Conservation (phyloP, 2,797 vertebrate genomes). For the Xenopus petersii region DNA sequence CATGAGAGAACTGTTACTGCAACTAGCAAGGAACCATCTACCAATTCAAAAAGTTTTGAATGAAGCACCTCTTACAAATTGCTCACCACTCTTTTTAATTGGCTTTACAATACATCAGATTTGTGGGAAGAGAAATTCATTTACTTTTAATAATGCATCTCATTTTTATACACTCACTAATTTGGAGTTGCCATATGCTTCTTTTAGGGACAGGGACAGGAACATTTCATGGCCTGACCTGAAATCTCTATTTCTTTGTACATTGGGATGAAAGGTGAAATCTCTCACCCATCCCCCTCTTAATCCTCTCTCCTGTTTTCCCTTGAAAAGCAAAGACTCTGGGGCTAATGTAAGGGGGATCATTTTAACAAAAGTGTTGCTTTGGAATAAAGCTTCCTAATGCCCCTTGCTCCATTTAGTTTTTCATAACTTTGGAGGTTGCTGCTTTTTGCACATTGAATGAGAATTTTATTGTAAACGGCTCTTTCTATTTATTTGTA, state of each 20-base stretch:
- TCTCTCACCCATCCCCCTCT: constrained; percentile 4
- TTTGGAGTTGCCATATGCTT: constrained; percentile 2
- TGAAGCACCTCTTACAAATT: no score
- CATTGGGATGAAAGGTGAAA: constrained; percentile 12
- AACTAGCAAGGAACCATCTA: no score
- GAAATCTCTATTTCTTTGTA: constrained; percentile 29
- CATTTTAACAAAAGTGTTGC: neutral
- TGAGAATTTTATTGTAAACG: no score
- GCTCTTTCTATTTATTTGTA: no score
- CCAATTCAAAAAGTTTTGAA: no score
- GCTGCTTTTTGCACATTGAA: no score
- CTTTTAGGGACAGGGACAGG: constrained; percentile 34
- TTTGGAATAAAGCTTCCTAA: neutral
- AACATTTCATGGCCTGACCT: constrained; percentile 36
- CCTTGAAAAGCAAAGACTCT: neutral
- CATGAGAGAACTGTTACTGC: no score
- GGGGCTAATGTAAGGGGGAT: neutral
- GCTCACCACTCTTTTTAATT: no score
- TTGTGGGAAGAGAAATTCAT: no score
- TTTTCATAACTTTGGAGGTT: neutral
- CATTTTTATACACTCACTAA: no score
- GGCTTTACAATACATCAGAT: no score
- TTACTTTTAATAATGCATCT: no score
- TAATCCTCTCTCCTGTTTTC: neutral
- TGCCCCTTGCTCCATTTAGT: neutral